phyloP scores from a whole-genome alignment of 35 echinoderm and acorn worm species.

The Ophiothrix spiculata region DNA sequence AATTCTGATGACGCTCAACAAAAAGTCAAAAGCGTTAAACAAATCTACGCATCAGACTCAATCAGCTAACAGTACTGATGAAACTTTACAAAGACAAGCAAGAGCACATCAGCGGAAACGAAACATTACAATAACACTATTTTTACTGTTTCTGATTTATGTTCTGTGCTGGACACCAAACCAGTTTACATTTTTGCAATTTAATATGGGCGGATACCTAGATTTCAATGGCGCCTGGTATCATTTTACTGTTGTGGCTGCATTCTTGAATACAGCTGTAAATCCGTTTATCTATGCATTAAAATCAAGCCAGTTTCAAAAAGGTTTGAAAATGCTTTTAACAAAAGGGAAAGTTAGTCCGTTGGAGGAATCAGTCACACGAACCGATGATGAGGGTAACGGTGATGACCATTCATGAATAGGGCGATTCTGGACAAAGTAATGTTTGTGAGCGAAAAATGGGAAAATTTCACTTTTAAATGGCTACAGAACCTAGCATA shows the following conservation, averaged over 20 bases:
- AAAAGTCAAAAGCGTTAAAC: constrained; percentile 27
- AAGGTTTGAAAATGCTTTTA: constrained; percentile 33
- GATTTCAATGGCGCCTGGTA: constrained; percentile 79
- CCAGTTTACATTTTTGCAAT: constrained; percentile 80
- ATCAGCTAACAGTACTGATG: constrained; percentile 6
- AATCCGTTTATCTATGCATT: constrained; percentile 91
- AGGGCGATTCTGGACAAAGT: too few relatives aligned
- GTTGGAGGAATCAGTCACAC: background rate
- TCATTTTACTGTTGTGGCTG: constrained; percentile 70
- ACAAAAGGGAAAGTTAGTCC: background rate
- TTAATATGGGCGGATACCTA: constrained; percentile 70
- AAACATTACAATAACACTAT: constrained; percentile 78
- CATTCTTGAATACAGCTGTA: constrained; percentile 73
- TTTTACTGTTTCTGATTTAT: constrained; percentile 79
- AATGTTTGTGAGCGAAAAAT: too few relatives aligned
- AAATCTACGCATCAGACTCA: background rate
- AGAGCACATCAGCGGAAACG: constrained; percentile 43
- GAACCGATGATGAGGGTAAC: constrained; percentile 23
- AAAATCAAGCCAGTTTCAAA: constrained; percentile 81
- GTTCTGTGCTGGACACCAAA: constrained; percentile 83
- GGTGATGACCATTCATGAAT: too few relatives aligned
- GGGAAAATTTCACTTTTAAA: too few relatives aligned
- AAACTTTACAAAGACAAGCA: background rate
- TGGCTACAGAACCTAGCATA: too few relatives aligned
- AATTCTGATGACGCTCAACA: constrained; percentile 58